Evolutionary conservation across 2,113 vertebrate genomes (phyloP), one percentile per base, ranked within the genome.

Genomic region (Ornithorhynchus anatinus): DNA sequence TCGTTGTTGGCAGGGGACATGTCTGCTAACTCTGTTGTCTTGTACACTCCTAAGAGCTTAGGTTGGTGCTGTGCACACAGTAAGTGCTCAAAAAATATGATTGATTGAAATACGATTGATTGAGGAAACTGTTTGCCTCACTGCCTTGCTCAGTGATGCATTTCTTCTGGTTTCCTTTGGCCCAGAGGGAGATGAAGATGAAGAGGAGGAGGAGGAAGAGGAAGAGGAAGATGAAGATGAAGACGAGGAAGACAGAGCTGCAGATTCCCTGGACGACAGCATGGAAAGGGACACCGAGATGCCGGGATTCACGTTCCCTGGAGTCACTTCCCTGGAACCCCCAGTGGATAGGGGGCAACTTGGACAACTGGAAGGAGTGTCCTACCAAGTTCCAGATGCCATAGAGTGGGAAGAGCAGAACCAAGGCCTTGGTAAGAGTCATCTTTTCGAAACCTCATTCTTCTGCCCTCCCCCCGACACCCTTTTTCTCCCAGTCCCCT

Each of bases 321-420:
- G 92, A 0, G 80, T 93, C 42, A 92, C 94, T 1, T 94, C 97
- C 8, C 95, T 95, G 73, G 95, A 96, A 15, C 93, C 92, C 8
- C 54, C 87, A 40, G 68, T 79, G 43, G 89, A 83, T 10, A 67
- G 88, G 43, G 86, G 78, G 14, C 79, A 86, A 31, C 23, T 89
- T 33, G 85, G 75, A 37, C 83, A 84, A 1, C 59, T 94, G 65
- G 91, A 87, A 0, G 91, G 88, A 20, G 85, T 88, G 5, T 96
- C 97, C 38, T 94, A 94, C 77, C 94, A 93, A 69, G 87, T 93
- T 61, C 94, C 94, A 1, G 95, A 96, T 3, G 92, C 94, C 69
- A 92, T 97, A 0, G 91, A 97, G 47, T 99, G 98, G 97, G 95
- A 96, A 43, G 95, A 97, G 81, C 95, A 93, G 85, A 97, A 97